Conservation (phyloP, 2,113 vertebrate species). For the Pollimyrus isidori region DNA sequence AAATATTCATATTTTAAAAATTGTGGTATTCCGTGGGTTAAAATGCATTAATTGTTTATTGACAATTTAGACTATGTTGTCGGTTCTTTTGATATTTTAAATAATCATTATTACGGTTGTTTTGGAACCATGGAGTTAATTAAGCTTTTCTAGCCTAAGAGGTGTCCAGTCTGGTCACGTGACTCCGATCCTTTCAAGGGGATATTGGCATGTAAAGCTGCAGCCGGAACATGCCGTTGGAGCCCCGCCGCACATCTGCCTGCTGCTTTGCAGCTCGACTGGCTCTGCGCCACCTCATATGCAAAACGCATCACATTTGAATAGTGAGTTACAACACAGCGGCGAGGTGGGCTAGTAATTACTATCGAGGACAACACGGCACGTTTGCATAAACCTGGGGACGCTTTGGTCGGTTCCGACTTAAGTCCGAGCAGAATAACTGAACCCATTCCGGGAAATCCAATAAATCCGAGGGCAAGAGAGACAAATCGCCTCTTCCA, state of each 20-base stretch:
- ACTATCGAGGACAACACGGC: constrained; percentile 16
- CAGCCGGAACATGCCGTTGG: neutral
- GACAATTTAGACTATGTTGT: neutral
- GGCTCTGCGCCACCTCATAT: constrained; percentile 7
- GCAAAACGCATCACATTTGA: constrained; percentile 18
- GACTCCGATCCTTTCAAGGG: neutral
- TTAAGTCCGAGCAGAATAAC: neutral
- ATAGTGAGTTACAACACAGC: constrained; percentile 5
- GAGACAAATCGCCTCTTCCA: neutral
- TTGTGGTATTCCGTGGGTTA: neutral
- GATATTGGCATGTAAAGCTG: neutral
- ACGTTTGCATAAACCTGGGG: constrained; percentile 4
- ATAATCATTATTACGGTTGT: neutral
- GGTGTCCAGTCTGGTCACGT: neutral
- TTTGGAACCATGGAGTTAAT: neutral
- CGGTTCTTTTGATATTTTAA: neutral
- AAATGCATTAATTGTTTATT: neutral
- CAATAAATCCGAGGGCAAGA: neutral
- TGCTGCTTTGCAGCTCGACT: neutral
- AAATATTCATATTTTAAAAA: neutral
- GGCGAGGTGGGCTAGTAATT: neutral
- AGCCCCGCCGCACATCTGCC: neutral
- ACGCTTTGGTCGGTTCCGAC: neutral
- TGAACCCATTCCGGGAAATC: neutral
- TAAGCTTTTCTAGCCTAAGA: neutral